phyloP scores from a whole-genome alignment of 1,140 invertebrate genomes.

The Micrasema longulum region DNA sequence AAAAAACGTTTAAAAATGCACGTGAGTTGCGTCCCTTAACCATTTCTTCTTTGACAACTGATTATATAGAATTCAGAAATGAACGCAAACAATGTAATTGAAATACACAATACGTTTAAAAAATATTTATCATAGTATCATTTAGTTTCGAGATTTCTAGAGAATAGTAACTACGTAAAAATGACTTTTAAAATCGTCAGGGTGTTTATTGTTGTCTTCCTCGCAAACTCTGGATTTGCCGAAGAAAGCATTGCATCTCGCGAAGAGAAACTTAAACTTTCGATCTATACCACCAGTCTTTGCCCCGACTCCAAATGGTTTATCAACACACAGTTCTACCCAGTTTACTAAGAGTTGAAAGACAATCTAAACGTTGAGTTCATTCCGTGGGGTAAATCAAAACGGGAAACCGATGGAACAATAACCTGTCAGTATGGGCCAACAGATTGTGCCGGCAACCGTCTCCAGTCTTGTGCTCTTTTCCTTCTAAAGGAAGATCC shows the following conservation, averaged over 20 bases:
- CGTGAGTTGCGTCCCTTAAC: no score
- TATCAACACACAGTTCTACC: slow-evolving; percentile 55
- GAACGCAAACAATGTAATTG: no score
- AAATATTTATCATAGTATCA: no score
- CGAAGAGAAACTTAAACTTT: slow-evolving; percentile 57
- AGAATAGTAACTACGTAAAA: no score
- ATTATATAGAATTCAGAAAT: no score
- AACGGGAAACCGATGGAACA: slow-evolving; percentile 49
- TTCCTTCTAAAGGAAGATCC: slow-evolving; percentile 56
- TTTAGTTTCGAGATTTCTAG: no score
- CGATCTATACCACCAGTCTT: slow-evolving; percentile 57
- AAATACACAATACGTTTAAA: no score
- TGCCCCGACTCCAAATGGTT: slow-evolving; percentile 58
- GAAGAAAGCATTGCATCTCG: not conserved
- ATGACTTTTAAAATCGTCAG: no score
- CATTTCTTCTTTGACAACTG: no score
- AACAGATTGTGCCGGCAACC: slow-evolving; percentile 61
- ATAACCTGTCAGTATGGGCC: slow-evolving; percentile 58
- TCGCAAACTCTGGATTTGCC: not conserved
- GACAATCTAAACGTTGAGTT: slow-evolving; percentile 60
- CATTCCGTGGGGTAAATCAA: slow-evolving; percentile 61
- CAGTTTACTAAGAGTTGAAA: slow-evolving; percentile 57
- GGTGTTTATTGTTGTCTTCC: not conserved
- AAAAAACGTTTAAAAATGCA: no score
- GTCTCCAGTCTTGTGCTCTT: slow-evolving; percentile 60